A percentile compares a stretch with the other conserved stretches of the same genome.
These are phyloP conservation scores for Rana temporaria DNA, from an alignment of 2,113 vertebrate genomes.

Conservation along the genomic window DNA sequence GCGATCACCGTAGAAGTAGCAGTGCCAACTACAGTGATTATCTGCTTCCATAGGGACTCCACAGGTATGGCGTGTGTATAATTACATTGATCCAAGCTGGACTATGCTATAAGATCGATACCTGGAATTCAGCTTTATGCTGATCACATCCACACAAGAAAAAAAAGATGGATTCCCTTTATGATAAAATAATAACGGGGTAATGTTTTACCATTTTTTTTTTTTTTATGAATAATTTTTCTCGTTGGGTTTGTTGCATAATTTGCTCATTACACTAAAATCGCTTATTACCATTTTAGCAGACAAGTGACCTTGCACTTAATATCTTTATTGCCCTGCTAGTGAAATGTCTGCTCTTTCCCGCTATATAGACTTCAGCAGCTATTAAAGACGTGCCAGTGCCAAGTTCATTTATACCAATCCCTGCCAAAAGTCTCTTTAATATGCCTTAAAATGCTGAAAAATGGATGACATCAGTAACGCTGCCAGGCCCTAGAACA, in stretches of 20 bases:
- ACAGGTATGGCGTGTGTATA: no score
- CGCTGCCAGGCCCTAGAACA: not conserved
- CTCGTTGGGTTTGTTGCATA: not conserved
- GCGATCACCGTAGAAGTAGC: no score
- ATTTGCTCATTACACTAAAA: not conserved
- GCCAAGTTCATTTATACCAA: conserved; percentile 22
- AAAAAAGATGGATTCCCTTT: no score
- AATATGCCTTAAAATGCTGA: conserved; percentile 40
- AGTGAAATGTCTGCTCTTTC: not conserved
- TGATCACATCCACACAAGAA: no score
- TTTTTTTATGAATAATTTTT: not conserved
- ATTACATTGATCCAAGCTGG: no score
- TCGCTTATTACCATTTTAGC: not conserved
- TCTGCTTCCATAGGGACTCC: no score
- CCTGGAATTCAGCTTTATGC: no score
- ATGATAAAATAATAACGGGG: no score
- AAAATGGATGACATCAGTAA: not conserved
- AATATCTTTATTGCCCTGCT: conserved; percentile 8
- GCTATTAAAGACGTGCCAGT: conserved; percentile 18
- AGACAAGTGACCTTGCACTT: not conserved
- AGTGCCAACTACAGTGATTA: no score
- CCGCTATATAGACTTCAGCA: not conserved
- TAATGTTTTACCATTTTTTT: not conserved
- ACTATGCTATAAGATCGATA: no score
- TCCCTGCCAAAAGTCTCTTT: conserved; percentile 23